These are phyloP conservation scores for Phaenicophaeus curvirostris DNA, from an alignment of 2,797 vertebrate genomes.

Conservation along the genomic window DNA sequence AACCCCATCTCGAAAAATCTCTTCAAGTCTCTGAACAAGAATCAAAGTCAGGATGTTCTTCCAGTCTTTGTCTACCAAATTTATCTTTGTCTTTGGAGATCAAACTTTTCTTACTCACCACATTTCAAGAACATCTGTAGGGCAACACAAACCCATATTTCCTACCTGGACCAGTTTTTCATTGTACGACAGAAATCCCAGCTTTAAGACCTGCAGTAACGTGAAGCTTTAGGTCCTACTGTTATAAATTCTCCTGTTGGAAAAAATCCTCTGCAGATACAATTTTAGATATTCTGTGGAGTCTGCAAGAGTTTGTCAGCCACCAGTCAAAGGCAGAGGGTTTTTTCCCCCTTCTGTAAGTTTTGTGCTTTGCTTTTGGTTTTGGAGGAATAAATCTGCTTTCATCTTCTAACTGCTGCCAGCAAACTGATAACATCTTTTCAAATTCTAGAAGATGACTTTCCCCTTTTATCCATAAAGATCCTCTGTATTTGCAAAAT, in stretches of 20 bases:
- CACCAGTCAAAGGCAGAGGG: neutral
- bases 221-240: neutral
- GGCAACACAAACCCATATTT: neutral
- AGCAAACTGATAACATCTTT: neutral
- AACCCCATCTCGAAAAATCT: neutral
- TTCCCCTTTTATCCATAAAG: neutral
- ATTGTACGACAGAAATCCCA: neutral
- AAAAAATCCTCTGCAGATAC: neutral
- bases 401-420: constrained; percentile 6
- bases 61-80: neutral
- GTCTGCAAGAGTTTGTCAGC: constrained; percentile 19
- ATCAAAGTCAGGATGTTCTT: neutral
- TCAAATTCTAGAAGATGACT: neutral
- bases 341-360: neutral
- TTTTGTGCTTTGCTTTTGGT: constrained; percentile 16
- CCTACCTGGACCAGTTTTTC: neutral
- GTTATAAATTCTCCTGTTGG: neutral
- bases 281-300: constrained; percentile 3
- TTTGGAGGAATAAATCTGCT: neutral
- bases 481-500: neutral
- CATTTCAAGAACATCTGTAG: neutral
- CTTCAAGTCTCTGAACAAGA: neutral
- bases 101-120: neutral
- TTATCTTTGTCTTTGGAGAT: neutral
- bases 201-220: neutral